Evolutionary conservation across 2,113 vertebrate genomes (phyloP).

Genomic region (Psephotus haematonotus): DNA sequence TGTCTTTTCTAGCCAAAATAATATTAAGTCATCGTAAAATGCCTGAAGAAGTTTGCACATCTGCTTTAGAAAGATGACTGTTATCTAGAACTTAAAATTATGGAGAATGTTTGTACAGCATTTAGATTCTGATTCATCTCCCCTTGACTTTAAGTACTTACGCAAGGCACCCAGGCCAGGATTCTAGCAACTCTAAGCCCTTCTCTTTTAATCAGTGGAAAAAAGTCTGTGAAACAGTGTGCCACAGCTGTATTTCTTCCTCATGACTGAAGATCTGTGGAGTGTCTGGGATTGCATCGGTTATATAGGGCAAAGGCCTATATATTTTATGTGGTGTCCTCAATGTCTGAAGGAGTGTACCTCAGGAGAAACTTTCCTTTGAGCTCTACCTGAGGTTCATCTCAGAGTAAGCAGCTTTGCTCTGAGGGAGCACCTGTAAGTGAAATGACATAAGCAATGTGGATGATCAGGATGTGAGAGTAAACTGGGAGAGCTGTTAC

Average conservation of each 20-base stretch:
- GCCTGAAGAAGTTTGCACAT: not conserved
- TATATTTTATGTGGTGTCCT: not conserved
- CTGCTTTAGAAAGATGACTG: not conserved
- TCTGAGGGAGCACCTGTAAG: not conserved
- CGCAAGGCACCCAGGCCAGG: not conserved
- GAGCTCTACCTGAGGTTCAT: not conserved
- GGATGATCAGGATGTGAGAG: not conserved
- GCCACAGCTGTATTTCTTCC: not conserved
- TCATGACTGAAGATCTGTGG: not conserved
- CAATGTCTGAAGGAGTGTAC: not conserved
- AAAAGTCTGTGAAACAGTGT: not conserved
- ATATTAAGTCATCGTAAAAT: not conserved
- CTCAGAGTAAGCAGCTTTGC: not conserved
- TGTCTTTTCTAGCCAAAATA: not conserved
- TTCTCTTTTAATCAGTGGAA: not conserved
- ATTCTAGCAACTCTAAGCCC: not conserved
- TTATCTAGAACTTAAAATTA: not conserved
- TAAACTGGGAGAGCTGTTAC: not conserved
- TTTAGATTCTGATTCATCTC: not conserved
- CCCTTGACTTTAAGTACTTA: not conserved
- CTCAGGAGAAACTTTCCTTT: not conserved
- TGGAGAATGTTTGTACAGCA: not conserved
- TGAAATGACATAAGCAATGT: not conserved
- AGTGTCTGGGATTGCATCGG: not conserved
- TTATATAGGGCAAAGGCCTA: not conserved